phyloP scores from a whole-genome alignment of 2,888 invertebrate genomes.

The Thera britannica region DNA sequence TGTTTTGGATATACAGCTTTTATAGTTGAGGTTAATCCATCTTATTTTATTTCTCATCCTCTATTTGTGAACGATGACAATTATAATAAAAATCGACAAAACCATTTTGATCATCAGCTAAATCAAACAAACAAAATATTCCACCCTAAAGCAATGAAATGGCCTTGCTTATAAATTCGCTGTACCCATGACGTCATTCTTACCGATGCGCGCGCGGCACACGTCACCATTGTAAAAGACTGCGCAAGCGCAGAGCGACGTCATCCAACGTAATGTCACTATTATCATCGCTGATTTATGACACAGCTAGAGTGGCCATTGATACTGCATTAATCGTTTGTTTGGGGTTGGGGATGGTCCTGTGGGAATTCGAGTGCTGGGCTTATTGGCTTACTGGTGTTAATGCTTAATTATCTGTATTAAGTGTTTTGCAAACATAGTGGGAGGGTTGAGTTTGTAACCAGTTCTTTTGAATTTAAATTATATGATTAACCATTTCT shows the following conservation, averaged over 20 bases:
- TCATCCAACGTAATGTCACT: constrained; percentile 55
- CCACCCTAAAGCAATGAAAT: constrained; percentile 7
- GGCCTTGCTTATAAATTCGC: not conserved
- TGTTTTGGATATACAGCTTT: no score
- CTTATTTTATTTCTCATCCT: no score
- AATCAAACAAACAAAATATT: not conserved
- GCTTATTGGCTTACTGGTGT: constrained; percentile 66
- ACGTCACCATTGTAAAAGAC: constrained; percentile 57
- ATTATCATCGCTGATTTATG: constrained; percentile 70
- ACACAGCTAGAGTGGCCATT: constrained; percentile 68
- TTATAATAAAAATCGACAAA: not conserved
- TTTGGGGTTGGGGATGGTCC: constrained; percentile 63
- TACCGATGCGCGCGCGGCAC: constrained; percentile 62
- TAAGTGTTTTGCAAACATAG: constrained; percentile 47
- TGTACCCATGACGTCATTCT: constrained; percentile 1
- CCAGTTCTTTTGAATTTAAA: constrained; percentile 8
- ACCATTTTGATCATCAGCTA: not conserved
- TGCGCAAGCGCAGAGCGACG: constrained; percentile 56
- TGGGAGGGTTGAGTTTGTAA: constrained; percentile 37
- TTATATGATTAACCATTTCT: not conserved
- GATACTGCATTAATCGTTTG: constrained; percentile 82
- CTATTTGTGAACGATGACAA: not conserved
- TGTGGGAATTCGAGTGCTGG: constrained; percentile 68
- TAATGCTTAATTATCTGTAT: constrained; percentile 50
- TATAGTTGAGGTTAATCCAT: no score